These are phyloP conservation scores for Ditylenchus dipsaci DNA, from an alignment of 1,140 invertebrate species.

Conservation along the genomic window DNA sequence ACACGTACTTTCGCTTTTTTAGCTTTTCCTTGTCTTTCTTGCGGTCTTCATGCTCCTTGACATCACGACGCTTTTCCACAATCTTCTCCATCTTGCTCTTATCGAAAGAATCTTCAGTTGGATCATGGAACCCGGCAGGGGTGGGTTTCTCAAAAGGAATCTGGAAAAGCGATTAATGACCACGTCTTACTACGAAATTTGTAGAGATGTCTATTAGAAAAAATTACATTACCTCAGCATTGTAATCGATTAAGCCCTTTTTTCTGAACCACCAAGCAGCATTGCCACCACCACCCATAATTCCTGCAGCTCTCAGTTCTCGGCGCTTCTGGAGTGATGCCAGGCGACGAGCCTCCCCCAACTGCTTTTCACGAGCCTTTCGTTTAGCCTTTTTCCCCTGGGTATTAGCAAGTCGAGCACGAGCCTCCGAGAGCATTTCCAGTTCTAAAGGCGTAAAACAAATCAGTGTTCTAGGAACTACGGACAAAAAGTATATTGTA, in stretches of 20 bases:
- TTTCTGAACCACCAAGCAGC: conserved; percentile 65
- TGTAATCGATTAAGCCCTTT: conserved; percentile 85
- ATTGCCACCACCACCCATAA: conserved; percentile 66
- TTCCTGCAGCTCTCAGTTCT: conserved; percentile 94
- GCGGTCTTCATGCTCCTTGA: conserved; percentile 66
- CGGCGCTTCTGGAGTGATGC: conserved; percentile 92
- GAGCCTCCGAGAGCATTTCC: conserved; percentile 97
- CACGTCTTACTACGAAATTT: no score
- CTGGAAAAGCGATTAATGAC: conserved; percentile 63
- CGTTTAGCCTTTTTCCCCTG: conserved; percentile 99
- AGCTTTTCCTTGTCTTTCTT: conserved; percentile 73
- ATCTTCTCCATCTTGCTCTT: conserved; percentile 32
- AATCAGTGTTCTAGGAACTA: no score
- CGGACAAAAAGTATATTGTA: no score
- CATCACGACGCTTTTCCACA: conserved; percentile 39
- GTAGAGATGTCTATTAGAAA: conserved; percentile 84
- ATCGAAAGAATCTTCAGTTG: conserved; percentile 50
- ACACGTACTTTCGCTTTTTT: conserved; percentile 47
- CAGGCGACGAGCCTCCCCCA: conserved; percentile 90
- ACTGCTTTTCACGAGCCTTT: conserved; percentile 94
- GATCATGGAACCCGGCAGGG: conserved; percentile 56
- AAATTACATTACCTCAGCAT: conserved; percentile 93
- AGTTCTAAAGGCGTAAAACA: conserved; percentile 68
- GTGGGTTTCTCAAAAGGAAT: conserved; percentile 57
- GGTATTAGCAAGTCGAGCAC: conserved; percentile 94